These are phyloP conservation scores for Bryconaethiops microstoma DNA, from an alignment of 2,797 vertebrate genomes.

Conservation along the genomic window DNA sequence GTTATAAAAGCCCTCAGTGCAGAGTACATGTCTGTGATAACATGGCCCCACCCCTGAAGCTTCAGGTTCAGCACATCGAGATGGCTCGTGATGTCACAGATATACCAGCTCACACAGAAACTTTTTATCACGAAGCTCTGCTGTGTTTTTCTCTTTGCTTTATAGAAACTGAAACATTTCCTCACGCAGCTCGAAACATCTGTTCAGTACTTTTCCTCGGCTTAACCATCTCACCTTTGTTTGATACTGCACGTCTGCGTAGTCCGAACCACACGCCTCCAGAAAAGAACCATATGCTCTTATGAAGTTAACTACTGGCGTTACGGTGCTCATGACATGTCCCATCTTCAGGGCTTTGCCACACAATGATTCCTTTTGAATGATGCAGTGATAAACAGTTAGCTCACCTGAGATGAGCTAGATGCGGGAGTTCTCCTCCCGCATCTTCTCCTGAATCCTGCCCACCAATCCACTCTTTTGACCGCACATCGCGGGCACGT, in stretches of 20 bases:
- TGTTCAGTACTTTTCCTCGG: conserved; percentile 42
- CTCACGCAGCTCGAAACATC: conserved; percentile 29
- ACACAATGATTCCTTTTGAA: too few relatives aligned
- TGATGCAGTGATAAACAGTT: neutral
- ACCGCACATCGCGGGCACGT: too few relatives aligned
- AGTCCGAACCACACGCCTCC: neutral
- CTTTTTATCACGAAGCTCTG: conserved; percentile 17
- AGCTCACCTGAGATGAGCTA: neutral
- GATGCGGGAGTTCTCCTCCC: too few relatives aligned
- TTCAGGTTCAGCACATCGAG: conserved; percentile 42
- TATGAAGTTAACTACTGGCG: neutral
- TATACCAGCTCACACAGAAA: conserved; percentile 34
- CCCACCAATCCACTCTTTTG: too few relatives aligned
- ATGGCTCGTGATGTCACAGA: conserved; percentile 51
- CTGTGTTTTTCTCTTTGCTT: conserved; percentile 29
- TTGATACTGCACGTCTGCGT: too few relatives aligned
- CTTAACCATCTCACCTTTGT: conserved; percentile 44
- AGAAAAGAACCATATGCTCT: neutral
- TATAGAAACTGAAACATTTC: conserved; percentile 40
- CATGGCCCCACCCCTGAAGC: conserved; percentile 13
- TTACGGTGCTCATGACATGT: neutral
- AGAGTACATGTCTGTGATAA: conserved; percentile 42
- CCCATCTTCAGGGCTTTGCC: neutral
- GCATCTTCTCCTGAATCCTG: too few relatives aligned
- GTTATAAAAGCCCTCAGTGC: conserved; percentile 31